Conservation (phyloP, 2,113 vertebrate genomes). For the Laticauda laticaudata region DNA sequence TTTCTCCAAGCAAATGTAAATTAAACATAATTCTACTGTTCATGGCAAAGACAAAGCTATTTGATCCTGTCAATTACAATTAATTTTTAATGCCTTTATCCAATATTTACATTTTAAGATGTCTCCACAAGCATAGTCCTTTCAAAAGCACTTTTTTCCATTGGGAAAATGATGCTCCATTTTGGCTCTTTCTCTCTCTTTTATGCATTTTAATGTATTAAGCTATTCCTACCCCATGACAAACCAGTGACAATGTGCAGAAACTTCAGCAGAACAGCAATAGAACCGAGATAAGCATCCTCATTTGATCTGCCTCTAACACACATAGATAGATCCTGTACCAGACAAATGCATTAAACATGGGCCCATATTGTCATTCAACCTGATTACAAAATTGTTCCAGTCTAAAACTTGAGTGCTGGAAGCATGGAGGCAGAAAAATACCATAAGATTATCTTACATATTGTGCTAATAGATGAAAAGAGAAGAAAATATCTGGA, state of each 20-base stretch:
- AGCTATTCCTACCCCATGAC: background rate
- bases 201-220: background rate
- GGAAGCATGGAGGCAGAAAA: background rate
- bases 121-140: background rate
- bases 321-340: background rate
- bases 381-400: background rate
- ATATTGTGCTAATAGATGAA: background rate
- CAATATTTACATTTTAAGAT: background rate
- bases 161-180: background rate
- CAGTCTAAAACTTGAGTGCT: background rate
- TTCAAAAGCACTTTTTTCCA: background rate
- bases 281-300: background rate
- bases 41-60: background rate
- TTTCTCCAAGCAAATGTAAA: background rate
- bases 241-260: background rate
- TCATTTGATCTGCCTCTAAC: background rate
- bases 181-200: background rate
- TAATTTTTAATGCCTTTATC: background rate
- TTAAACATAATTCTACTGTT: background rate
- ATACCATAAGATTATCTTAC: background rate
- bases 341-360: background rate
- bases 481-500: background rate
- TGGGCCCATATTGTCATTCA: background rate
- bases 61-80: background rate
- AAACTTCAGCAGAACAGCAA: background rate